Percentiles rank a stretch among this genome's conserved stretches.
phyloP scores from a whole-genome alignment of 2,888 invertebrate species.

The Aphrophora alni region DNA sequence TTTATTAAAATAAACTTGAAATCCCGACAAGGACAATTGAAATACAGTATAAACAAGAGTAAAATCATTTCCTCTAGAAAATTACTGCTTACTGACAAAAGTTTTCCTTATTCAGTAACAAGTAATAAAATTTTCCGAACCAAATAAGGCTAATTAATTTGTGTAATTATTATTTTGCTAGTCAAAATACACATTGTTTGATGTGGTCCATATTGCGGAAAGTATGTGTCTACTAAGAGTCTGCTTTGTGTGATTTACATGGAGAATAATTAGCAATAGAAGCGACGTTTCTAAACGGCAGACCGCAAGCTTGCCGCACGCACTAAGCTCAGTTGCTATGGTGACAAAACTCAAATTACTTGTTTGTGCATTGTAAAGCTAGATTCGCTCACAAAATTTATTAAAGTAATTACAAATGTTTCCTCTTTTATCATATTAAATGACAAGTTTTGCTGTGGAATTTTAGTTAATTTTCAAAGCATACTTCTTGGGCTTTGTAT shows the following conservation, averaged over 20 bases:
- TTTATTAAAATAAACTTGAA: too few species aligned
- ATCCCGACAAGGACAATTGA: too few species aligned
- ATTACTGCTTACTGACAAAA: too few species aligned
- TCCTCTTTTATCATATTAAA: neutral
- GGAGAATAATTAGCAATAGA: conserved; percentile 31
- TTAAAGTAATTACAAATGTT: neutral
- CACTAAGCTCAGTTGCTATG: neutral
- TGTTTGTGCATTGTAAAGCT: neutral
- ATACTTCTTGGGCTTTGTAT: neutral
- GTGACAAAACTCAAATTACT: neutral
- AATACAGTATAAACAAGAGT: too few species aligned
- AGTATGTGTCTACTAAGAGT: conserved; percentile 13
- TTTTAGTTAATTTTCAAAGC: neutral
- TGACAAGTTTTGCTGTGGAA: neutral
- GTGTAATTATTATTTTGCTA: neutral
- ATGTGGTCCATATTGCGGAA: neutral
- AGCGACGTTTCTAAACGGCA: neutral
- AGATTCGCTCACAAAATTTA: neutral
- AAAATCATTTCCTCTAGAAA: too few species aligned
- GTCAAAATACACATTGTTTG: neutral
- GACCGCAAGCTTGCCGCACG: too few species aligned
- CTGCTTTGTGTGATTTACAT: conserved; percentile 33
- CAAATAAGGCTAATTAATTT: neutral
- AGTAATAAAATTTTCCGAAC: neutral
- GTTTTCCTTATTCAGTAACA: neutral